Evolutionary conservation across 2,888 invertebrate species (phyloP).

Genomic region (Desoria tigrina): DNA sequence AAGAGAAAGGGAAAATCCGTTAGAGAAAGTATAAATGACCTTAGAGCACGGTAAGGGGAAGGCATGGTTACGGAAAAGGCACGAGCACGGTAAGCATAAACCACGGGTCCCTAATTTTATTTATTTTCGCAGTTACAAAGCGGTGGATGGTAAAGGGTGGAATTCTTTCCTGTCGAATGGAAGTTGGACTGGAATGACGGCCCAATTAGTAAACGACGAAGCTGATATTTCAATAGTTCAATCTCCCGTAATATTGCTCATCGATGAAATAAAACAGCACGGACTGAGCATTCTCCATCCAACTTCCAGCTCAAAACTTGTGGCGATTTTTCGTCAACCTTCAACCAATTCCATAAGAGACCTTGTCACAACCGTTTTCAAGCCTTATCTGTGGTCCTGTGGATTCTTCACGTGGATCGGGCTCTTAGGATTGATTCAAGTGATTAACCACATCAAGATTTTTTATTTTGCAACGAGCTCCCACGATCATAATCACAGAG

Average conservation of each 20-base stretch:
- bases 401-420: slow-evolving; percentile 15
- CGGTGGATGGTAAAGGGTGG: slow-evolving; percentile 32
- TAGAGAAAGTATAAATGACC: too few relatives aligned
- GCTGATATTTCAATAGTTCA: slow-evolving; percentile 31
- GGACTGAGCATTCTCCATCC: slow-evolving; percentile 30
- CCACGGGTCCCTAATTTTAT: too few relatives aligned
- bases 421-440: neutral
- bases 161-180: slow-evolving; percentile 25
- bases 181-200: slow-evolving; percentile 28
- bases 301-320: slow-evolving; percentile 17
- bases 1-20: too few relatives aligned
- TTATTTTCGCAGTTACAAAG: slow-evolving; percentile 22
- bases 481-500: neutral
- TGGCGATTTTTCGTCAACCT: slow-evolving; percentile 36
- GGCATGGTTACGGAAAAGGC: too few relatives aligned
- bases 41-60: too few relatives aligned
- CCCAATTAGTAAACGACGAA: slow-evolving; percentile 23
- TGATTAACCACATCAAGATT: neutral
- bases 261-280: slow-evolving; percentile 11
- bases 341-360: slow-evolving; percentile 14
- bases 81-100: too few relatives aligned
- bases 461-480: neutral
- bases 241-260: slow-evolving; percentile 26
- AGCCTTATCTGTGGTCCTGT: slow-evolving; percentile 14
- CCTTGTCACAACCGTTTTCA: slow-evolving; percentile 20